Evolutionary conservation across 37 sponge, comb jelly and placozoan genomes (phyloP).

Genomic region (Haliclona indistincta): DNA sequence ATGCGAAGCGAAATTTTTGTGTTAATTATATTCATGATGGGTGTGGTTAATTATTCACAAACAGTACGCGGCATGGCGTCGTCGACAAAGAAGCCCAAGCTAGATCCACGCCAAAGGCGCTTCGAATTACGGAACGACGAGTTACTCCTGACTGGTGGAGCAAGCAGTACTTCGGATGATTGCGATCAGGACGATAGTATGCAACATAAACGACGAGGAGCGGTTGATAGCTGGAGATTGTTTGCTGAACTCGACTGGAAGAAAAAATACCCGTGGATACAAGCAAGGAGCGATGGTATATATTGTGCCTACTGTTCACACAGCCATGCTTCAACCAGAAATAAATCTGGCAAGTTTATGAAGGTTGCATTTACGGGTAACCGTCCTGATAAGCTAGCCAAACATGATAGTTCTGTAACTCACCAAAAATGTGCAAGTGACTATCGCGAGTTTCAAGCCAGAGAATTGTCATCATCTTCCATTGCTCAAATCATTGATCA

Average conservation of each 20-base stretch:
- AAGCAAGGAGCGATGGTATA: constrained; percentile 4
- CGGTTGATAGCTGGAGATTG: background rate
- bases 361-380: constrained; percentile 1
- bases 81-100: too few relatives aligned
- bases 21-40: too few relatives aligned
- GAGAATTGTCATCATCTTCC: constrained; percentile 4
- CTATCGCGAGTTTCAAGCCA: background rate
- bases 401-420: background rate
- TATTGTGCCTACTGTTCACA: constrained; percentile 7
- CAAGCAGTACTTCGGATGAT: background rate
- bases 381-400: constrained; percentile 6
- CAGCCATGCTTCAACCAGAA: background rate
- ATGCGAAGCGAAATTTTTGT: too few relatives aligned
- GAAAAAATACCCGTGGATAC: constrained; percentile 1
- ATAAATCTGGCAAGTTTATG: constrained; percentile 10
- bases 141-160: background rate
- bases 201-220: background rate
- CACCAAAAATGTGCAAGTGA: constrained; percentile 2
- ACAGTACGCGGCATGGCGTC: too few relatives aligned
- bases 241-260: constrained; percentile 9
- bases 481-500: background rate
- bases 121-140: background rate
- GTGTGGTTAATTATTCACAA: too few relatives aligned
- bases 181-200: background rate
- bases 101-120: too few relatives aligned